Evolutionary conservation across 2,113 vertebrate genomes (phyloP).

Genomic region (Anas platyrhynchos): DNA sequence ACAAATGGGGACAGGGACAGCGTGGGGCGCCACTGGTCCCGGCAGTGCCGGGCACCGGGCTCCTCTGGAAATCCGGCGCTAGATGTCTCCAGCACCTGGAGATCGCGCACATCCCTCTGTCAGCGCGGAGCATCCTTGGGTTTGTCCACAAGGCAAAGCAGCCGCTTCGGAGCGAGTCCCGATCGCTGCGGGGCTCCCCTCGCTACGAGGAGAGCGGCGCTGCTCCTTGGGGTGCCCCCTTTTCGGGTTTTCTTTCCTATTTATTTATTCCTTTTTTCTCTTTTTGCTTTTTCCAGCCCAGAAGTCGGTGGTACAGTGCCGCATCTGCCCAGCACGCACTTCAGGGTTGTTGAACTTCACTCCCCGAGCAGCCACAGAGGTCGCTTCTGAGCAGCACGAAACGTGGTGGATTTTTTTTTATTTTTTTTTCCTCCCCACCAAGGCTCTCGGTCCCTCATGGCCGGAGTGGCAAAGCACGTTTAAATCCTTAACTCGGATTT

Average conservation of each 20-base stretch:
- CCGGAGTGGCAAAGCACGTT: constrained; percentile 7
- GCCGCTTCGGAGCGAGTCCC: not conserved
- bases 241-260: not conserved
- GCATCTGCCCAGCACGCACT: not conserved
- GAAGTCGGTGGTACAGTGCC: not conserved
- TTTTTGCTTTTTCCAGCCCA: not conserved
- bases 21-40: too few species aligned
- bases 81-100: not conserved
- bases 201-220: not conserved
- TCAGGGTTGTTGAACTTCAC: constrained; percentile 8
- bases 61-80: not conserved
- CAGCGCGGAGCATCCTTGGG: not conserved
- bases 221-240: not conserved
- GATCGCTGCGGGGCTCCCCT: not conserved
- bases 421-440: not conserved
- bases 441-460: constrained; percentile 8
- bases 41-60: not conserved
- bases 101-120: not conserved
- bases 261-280: not conserved
- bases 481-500: not conserved
- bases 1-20: too few species aligned
- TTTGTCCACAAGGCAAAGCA: not conserved
- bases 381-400: constrained; percentile 21
- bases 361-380: constrained; percentile 22
- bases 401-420: not conserved